A percentile compares a stretch with the other conserved stretches of the same genome.
Evolutionary conservation across 2,888 invertebrate genomes (phyloP).

Genomic region (Flexamia atlantica): DNA sequence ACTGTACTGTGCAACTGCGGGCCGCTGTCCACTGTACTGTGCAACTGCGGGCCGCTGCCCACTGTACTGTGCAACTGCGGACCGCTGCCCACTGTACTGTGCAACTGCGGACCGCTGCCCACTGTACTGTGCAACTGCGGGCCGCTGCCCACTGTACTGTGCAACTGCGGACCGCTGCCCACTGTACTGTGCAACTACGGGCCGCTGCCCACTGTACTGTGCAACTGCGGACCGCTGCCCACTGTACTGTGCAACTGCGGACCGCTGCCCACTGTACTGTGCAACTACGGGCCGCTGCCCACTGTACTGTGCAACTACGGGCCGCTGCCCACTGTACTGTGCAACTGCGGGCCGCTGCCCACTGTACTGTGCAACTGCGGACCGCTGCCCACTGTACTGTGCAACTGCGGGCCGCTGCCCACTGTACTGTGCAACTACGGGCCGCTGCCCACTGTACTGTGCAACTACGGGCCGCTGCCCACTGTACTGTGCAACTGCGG

Average conservation of each 20-base stretch:
- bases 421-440: too few species aligned
- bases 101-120: too few species aligned
- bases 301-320: too few species aligned
- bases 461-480: too few species aligned
- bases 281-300: too few species aligned
- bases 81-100: not conserved
- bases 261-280: not conserved
- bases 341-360: too few species aligned
- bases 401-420: too few species aligned
- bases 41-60: too few species aligned
- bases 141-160: not conserved
- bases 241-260: not conserved
- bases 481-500: not conserved
- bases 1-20: not conserved
- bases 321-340: not conserved
- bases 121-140: not conserved
- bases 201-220: not conserved
- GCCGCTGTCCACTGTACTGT: not conserved
- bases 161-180: too few species aligned
- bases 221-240: too few species aligned
- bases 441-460: not conserved
- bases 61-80: not conserved
- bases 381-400: not conserved
- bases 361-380: not conserved
- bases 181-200: too few species aligned